Percentiles rank a stretch among this genome's conserved stretches.
Evolutionary conservation across 2,797 vertebrate genomes (phyloP).

Genomic region (Iguana delicatissima): DNA sequence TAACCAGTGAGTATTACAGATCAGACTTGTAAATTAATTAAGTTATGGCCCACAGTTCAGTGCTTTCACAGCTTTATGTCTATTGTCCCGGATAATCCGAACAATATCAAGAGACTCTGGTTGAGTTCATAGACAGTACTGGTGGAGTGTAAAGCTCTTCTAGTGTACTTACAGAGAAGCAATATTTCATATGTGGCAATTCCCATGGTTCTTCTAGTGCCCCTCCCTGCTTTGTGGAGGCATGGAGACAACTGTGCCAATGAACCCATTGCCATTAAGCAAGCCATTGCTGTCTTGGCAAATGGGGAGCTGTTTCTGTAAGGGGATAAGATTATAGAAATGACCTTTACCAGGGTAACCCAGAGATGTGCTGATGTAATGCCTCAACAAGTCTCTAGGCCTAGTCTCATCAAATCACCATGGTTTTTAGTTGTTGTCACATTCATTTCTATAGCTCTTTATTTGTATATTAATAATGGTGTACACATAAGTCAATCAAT

Average conservation of each 20-base stretch:
- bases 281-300: no score
- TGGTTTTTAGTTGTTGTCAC: neutral
- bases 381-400: no score
- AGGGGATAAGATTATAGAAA: no score
- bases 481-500: neutral
- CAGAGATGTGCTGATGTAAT: no score
- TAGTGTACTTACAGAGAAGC: neutral
- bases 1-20: neutral
- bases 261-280: no score
- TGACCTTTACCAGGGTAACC: no score
- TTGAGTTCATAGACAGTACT: no score
- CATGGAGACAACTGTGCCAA: no score
- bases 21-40: neutral
- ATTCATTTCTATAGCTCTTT: neutral
- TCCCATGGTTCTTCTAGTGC: no score
- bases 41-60: neutral
- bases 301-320: no score
- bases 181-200: no score
- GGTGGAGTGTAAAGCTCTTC: neutral
- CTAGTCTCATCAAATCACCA: neutral
- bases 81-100: neutral
- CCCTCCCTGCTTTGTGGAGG: no score
- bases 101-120: neutral
- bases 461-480: neutral
- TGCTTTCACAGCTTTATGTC: neutral